Evolutionary conservation across 1,140 invertebrate genomes (phyloP), one percentile per base, ranked within the genome.

Genomic region (Plodia interpunctella): DNA sequence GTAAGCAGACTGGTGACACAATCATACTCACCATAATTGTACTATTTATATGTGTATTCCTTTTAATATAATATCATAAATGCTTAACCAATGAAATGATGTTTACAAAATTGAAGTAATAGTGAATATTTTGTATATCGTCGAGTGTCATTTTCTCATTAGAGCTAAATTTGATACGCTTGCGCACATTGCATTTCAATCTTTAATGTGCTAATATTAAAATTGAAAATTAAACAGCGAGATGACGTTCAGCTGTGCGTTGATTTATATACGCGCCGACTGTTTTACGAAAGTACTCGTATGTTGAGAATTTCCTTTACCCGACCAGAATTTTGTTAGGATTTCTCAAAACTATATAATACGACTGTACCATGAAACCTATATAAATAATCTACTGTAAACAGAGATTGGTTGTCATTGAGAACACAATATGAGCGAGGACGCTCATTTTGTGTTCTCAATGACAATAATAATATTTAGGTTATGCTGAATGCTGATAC

Each of bases 1-100:
- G 84, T 87, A 67, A 74, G 78, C 74, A 9, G 4, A 25, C 6
- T 25, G 4, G 30, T 3, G 1, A 6, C 1, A 10, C 30, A 32
- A 11, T 9, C 3, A 9, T 28, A 32, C 30, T 9, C 11, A 32
- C 30, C 3, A 11, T 32, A 10, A 28, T 32, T 32, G 30, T 32
- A 1, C 10, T 9, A 10, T 32, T 32, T 32, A 1, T 32, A 32
- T 32, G n/a, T n/a, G n/a, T n/a, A n/a, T n/a, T n/a, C n/a, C n/a
- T n/a, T n/a, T n/a, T n/a, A n/a, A n/a, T n/a, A n/a, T n/a, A n/a
- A n/a, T n/a, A n/a, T n/a, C n/a, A n/a, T n/a, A 25, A 25, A 25
- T 25, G 21, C 21, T 25, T 25, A 25, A 25, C 6, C 21, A 25
- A 6, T 2, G 21, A 25, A 25, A 25, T 3, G n/a, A 25, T 5